These are phyloP conservation scores for Stenopsyche tienmushanensis DNA, from an alignment of 1,140 invertebrate species.

Conservation along the genomic window DNA sequence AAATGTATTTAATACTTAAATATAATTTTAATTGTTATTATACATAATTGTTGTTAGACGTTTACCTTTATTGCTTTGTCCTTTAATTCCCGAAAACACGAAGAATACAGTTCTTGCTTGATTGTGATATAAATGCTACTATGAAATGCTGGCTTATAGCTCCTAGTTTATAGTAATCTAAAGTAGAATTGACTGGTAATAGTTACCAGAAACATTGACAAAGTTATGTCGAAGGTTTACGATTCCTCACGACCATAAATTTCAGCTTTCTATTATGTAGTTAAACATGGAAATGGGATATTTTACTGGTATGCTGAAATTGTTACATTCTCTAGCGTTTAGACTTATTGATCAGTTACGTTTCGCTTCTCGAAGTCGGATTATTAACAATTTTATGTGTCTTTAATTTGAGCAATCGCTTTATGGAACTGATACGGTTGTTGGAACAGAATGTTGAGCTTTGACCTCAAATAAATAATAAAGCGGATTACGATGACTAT, in stretches of 20 bases:
- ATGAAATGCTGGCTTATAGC: background rate
- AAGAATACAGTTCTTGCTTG: background rate
- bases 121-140: background rate
- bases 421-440: no score
- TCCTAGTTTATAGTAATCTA: background rate
- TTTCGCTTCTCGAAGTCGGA: background rate
- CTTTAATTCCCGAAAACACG: no score
- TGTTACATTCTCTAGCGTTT: conserved; percentile 4
- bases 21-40: no score
- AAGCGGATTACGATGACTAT: no score
- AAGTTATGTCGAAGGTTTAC: conserved; percentile 24
- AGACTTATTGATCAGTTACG: background rate
- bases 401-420: no score
- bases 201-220: conserved; percentile 16
- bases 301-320: conserved; percentile 11
- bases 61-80: no score
- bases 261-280: conserved; percentile 25
- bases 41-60: no score
- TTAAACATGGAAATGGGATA: conserved; percentile 17
- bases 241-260: conserved; percentile 18
- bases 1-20: no score
- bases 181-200: background rate
- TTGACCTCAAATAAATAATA: background rate
- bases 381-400: background rate
- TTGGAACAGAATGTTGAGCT: no score